Evolutionary conservation across 2,113 vertebrate genomes (phyloP).

Genomic region (Monopterus albus): DNA sequence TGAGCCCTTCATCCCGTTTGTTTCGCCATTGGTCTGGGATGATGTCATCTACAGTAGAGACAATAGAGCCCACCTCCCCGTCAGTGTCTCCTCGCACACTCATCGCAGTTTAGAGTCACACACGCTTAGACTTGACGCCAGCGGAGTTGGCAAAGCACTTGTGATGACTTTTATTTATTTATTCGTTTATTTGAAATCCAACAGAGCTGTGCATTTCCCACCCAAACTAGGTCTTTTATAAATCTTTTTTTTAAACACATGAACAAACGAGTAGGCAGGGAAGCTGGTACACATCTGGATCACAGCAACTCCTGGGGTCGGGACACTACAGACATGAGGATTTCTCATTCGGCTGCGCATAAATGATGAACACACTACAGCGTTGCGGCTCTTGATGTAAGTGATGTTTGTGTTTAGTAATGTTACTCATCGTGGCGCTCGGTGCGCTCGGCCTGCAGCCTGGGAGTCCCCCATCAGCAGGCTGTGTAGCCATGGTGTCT

Average conservation of each 20-base stretch:
- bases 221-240: background rate
- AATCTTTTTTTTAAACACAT: background rate
- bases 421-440: constrained; percentile 6
- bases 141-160: constrained; percentile 65
- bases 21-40: constrained; percentile 77
- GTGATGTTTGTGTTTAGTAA: constrained; percentile 51
- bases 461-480: constrained; percentile 39
- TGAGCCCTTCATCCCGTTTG: constrained; percentile 51
- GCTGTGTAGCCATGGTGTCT: background rate
- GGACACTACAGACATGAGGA: constrained; percentile 63
- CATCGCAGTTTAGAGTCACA: constrained; percentile 73
- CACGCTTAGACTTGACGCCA: constrained; percentile 72
- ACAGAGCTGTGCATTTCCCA: constrained; percentile 8
- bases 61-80: constrained; percentile 78
- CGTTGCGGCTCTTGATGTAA: constrained; percentile 79
- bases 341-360: constrained; percentile 36
- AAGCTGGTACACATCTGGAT: constrained; percentile 75
- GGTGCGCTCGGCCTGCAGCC: constrained; percentile 45
- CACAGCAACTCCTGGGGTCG: constrained; percentile 53
- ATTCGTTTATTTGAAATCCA: background rate
- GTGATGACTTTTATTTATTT: constrained; percentile 30
- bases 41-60: constrained; percentile 82
- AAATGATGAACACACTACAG: constrained; percentile 70
- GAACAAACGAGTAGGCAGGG: constrained; percentile 36
- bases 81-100: constrained; percentile 63